Conservation (phyloP, 1,140 invertebrate species). For the Panagrolaimus sp. region DNA sequence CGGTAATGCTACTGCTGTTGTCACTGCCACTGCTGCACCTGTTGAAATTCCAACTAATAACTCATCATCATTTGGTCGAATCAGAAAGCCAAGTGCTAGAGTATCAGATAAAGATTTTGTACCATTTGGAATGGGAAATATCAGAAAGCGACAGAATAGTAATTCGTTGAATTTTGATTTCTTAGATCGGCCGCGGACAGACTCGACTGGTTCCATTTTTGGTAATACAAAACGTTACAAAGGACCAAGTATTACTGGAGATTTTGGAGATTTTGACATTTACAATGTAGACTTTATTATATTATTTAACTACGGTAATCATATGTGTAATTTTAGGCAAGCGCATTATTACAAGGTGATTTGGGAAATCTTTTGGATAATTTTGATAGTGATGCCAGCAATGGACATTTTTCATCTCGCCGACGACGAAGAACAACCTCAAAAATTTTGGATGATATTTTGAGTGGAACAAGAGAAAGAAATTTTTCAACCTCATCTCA, state of each 20-base stretch:
- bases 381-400: background rate
- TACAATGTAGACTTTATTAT: background rate
- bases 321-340: constrained; percentile 9
- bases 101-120: constrained; percentile 11
- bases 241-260: background rate
- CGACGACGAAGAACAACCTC: background rate
- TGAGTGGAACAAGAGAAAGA: background rate
- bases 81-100: constrained; percentile 26
- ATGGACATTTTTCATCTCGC: background rate
- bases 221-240: background rate
- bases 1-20: background rate
- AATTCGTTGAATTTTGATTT: constrained; percentile 10
- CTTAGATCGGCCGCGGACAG: background rate
- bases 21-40: background rate
- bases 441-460: background rate
- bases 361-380: constrained; percentile 2
- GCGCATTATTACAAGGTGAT: constrained; percentile 2
- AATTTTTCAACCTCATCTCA: background rate
- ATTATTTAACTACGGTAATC: background rate
- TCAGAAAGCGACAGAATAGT: background rate
- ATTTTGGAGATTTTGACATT: background rate
- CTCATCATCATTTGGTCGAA: constrained; percentile 25
- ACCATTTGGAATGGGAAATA: background rate
- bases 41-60: background rate
- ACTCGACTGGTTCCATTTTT: background rate